Base-by-base conservation (phyloP, 2,113 vertebrate species). In the Phalacrocorax aristotelis region DNA sequence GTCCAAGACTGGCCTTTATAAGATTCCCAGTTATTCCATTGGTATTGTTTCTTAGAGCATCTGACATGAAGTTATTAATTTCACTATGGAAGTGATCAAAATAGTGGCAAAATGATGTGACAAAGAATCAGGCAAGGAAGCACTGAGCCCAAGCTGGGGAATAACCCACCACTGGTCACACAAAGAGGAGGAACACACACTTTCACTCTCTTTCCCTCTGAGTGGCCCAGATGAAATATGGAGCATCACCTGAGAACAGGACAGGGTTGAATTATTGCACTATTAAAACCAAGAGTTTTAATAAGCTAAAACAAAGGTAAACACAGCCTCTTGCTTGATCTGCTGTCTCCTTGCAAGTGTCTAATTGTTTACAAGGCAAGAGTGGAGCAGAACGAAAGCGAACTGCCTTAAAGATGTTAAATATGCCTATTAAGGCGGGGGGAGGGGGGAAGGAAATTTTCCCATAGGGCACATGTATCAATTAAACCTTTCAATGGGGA, bases 281-380 rank as follows among this genome's bases (percentile, higher is more conserved):
- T 85, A 55, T 48, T 89, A 95, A 94, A 94, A 93, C 49, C 40
- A 82, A 38, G 85, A 97, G n/a, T 44, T 44, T 44, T 44, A 44
- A 44, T 44, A 44, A 44, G 42, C 14, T 74, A 66, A 93, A 89
- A 95, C 86, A 32, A 87, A 70, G 74, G 66, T 65, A 96, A 97
- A 96, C 71, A 89, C n/a, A 70, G 72, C n/a, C 34, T 96, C n/a
- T 4, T 21, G 46, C 89, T 92, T 78, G 65, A 74, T 97, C 51
- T 83, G 69, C 68, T 42, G 26, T 66, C 84, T 94, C 54, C 78
- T 89, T 64, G 70, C 68, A 94, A 96, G 80, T 77, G 77, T 52
- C 85, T 98, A 97, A 98, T 97, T 98, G 86, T 92, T 93, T 92
- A 57, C 68, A 95, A 98, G 61, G 52, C 90, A 96, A 70, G 91